Percentiles rank a stretch among this genome's conserved stretches.
Evolutionary conservation across 2,797 vertebrate genomes (phyloP).

Genomic region (Neosilurus hyrtlii): DNA sequence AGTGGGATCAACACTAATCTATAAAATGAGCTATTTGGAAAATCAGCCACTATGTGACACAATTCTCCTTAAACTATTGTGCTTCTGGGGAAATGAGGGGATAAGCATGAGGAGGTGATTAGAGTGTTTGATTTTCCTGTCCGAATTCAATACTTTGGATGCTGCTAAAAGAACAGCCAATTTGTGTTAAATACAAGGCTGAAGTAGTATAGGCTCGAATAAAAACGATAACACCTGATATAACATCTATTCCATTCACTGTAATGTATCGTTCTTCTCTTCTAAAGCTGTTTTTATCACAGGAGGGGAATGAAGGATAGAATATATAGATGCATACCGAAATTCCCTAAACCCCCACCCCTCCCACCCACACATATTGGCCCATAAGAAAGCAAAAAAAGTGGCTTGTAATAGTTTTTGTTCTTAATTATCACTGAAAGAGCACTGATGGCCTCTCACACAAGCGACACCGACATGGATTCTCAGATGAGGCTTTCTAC

Average conservation of each 20-base stretch:
- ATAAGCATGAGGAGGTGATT: conserved; percentile 33
- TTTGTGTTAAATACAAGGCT: conserved; percentile 34
- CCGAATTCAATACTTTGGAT: conserved; percentile 45
- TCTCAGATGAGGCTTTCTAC: conserved; percentile 26
- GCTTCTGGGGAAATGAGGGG: conserved; percentile 8
- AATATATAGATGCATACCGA: neutral
- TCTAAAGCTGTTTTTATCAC: conserved; percentile 6
- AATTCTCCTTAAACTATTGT: conserved; percentile 28
- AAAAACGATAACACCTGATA: conserved; percentile 36
- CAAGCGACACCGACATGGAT: neutral
- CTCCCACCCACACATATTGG: neutral
- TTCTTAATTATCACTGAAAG: neutral
- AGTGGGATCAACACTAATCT: conserved; percentile 30
- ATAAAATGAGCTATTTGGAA: conserved; percentile 35
- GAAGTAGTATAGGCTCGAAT: conserved; percentile 41
- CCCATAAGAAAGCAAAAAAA: neutral
- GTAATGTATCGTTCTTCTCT: conserved; percentile 20
- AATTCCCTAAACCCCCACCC: neutral
- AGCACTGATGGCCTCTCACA: neutral
- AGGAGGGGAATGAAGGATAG: neutral
- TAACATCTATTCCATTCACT: conserved; percentile 33
- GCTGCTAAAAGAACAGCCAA: conserved; percentile 32
- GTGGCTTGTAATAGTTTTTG: neutral
- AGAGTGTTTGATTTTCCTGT: conserved; percentile 51
- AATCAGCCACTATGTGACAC: conserved; percentile 31